phyloP scores from a whole-genome alignment of 2,888 invertebrate species.

The Brachypalpus laphriformis region DNA sequence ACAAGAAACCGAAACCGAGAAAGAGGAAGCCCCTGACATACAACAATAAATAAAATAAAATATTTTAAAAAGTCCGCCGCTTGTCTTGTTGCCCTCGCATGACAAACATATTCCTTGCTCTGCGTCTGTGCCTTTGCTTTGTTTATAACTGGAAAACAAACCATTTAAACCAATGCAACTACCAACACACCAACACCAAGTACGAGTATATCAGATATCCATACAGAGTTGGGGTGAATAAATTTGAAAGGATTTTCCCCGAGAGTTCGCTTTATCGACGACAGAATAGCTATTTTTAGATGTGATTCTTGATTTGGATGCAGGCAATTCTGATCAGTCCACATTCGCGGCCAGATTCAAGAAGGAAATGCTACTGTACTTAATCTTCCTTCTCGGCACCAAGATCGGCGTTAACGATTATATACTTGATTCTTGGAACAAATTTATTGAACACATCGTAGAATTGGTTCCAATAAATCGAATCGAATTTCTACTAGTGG shows the following conservation, averaged over 20 bases:
- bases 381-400: not conserved
- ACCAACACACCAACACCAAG: not conserved
- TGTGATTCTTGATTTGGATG: slow-evolving; percentile 8
- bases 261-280: slow-evolving; percentile 7
- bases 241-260: slow-evolving; percentile 36
- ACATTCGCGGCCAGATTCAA: not conserved
- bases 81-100: slow-evolving; percentile 21
- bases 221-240: slow-evolving; percentile 44
- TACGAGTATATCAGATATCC: not conserved
- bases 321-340: not conserved
- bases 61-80: slow-evolving; percentile 5
- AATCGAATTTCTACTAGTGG: not conserved
- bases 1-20: not conserved
- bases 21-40: slow-evolving; percentile 22
- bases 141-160: slow-evolving; percentile 24
- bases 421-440: not conserved
- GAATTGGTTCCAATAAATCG: not conserved
- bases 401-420: slow-evolving; percentile 3
- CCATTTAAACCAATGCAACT: slow-evolving; percentile 4
- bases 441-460: not conserved
- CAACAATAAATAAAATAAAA: slow-evolving; percentile 1
- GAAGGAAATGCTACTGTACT: not conserved
- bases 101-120: not conserved
- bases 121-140: not conserved
- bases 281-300: slow-evolving; percentile 32